Evolutionary conservation across 2,888 invertebrate genomes (phyloP), one percentile per base, ranked within the genome.

Genomic region (Cheiracanthium punctorium): DNA sequence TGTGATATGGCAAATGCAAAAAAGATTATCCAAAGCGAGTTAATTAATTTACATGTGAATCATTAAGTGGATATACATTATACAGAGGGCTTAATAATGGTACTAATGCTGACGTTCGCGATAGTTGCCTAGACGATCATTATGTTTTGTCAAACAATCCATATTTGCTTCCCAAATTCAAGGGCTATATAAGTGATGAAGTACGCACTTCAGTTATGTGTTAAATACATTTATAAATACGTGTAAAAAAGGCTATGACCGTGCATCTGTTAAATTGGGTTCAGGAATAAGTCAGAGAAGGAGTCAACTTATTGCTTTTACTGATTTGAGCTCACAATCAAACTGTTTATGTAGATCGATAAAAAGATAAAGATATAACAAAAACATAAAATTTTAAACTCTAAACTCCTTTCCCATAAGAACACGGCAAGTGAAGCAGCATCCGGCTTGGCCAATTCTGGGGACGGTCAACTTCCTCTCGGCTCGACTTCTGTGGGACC

Each of bases 1-100:
- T 52, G 52, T 14, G 52, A 52, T 0, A 52, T 52, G 52, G 52
- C 8, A 52, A 52, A 52, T 52, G 52, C n/a, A 52, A 0, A 52
- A 52, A 52, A 52, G 52, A 52, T 52, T 52, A 52, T 52, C 52
- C 52, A 52, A 52, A 52, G n/a, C 24, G 52, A 52, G 8, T 52
- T 20, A 52, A 52, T 52, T 10, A 52, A 52, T 52, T 52, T 52
- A 52, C 37, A 52, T 52, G n/a, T 52, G 52, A 52, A 4, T 20
- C 24, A 43, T 43, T 17, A 4, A 52, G 17, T 52, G 52, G 52
- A 52, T 52, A 52, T 52, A 0, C 52, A 52, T 52, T 52, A n/a
- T 17, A 52, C 24, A 52, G 5, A 52, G 17, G n/a, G 52, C 52
- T 7, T 52, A n/a, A 4, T 52, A 52, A 52, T 52, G 5, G 5